These are phyloP conservation scores for Sphaerodactylus townsendi DNA, from an alignment of 2,113 vertebrate species.

Conservation along the genomic window DNA sequence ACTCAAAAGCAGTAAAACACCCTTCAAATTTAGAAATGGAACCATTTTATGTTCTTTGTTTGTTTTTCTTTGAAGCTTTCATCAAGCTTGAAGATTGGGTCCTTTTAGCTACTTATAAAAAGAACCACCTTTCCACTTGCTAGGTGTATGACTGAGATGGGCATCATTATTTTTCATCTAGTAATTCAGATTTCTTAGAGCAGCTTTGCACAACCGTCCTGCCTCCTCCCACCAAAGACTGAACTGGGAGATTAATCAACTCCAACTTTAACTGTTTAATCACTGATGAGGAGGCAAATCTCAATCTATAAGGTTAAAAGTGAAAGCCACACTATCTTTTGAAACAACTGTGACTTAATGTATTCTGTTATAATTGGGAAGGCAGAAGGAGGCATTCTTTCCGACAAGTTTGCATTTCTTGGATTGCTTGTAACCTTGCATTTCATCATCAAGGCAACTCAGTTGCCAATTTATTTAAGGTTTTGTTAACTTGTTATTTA, in stretches of 20 bases:
- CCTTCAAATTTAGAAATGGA: slow-evolving; percentile 3
- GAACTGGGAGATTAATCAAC: not conserved
- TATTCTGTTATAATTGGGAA: not conserved
- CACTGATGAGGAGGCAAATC: too few species aligned
- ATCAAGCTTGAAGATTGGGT: not conserved
- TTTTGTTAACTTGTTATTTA: not conserved
- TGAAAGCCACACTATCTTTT: not conserved
- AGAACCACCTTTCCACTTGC: not conserved
- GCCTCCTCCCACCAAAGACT: not conserved
- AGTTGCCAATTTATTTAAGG: not conserved
- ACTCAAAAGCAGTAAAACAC: slow-evolving; percentile 16
- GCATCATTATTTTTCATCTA: not conserved
- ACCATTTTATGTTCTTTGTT: slow-evolving; percentile 4
- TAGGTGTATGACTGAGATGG: not conserved
- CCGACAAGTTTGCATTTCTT: not conserved
- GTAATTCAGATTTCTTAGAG: not conserved
- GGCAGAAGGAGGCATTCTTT: not conserved
- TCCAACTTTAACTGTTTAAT: not conserved
- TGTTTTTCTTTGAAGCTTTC: not conserved
- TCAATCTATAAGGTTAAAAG: not conserved
- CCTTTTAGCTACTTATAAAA: not conserved
- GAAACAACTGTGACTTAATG: not conserved
- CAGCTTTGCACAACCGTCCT: not conserved
- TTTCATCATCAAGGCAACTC: not conserved
- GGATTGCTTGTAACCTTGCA: not conserved